phyloP scores from a whole-genome alignment of 2,797 vertebrate genomes.

The Selene dorsalis region DNA sequence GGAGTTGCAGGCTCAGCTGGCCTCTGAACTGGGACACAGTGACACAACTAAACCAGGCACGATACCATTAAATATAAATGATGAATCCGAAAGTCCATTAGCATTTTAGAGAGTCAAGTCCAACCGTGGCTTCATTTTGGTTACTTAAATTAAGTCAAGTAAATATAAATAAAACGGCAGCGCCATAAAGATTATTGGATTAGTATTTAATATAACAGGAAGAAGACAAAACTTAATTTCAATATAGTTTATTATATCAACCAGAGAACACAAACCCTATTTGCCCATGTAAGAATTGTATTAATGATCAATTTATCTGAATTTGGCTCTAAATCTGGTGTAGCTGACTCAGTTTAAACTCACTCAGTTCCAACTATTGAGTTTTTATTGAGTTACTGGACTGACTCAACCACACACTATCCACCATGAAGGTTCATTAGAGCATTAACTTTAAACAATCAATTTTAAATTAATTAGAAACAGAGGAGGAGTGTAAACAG shows the following conservation, averaged over 20 bases:
- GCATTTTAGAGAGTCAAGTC: neutral
- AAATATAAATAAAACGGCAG: neutral
- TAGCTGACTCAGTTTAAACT: neutral
- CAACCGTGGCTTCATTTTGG: neutral
- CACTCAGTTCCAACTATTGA: neutral
- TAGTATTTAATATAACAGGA: neutral
- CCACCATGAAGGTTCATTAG: neutral
- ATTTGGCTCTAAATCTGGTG: conserved; percentile 30
- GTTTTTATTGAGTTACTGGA: neutral
- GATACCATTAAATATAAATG: neutral
- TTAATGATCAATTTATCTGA: conserved; percentile 39
- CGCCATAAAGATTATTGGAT: neutral
- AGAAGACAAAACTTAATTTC: neutral
- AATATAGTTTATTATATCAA: neutral
- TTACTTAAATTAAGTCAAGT: neutral
- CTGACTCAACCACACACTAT: neutral
- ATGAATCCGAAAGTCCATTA: neutral
- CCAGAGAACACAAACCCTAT: neutral
- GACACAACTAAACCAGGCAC: neutral
- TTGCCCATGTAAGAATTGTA: conserved; percentile 15
- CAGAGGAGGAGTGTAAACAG: neutral
- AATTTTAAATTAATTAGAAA: neutral
- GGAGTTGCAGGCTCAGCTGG: conserved; percentile 13
- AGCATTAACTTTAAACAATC: conserved; percentile 4
- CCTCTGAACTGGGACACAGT: conserved; percentile 20